A percentile compares a stretch with the other conserved stretches of the same genome.
phyloP scores from a whole-genome alignment of 2,888 invertebrate genomes.

The Sisyra terminalis region DNA sequence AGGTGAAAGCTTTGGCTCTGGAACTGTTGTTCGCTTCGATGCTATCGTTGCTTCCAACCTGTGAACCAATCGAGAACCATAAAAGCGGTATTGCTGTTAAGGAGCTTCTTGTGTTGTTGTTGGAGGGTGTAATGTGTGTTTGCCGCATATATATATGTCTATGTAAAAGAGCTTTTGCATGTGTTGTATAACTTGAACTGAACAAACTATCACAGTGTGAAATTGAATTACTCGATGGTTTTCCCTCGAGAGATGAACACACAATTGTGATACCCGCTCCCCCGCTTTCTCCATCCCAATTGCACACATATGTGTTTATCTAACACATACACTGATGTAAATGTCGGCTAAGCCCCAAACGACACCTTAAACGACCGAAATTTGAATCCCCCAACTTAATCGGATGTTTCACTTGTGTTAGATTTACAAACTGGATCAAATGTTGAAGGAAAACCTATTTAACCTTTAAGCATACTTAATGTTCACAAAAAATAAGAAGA shows the following conservation, averaged over 20 bases:
- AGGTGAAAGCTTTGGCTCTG: slow-evolving; percentile 4
- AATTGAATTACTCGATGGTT: slow-evolving; percentile 6
- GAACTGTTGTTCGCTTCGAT: neutral
- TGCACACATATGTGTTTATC: neutral
- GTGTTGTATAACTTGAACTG: neutral
- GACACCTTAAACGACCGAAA: too few species aligned
- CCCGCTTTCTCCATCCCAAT: neutral
- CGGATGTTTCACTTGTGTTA: too few species aligned
- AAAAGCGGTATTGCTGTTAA: too few species aligned
- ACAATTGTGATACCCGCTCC: neutral
- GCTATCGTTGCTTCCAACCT: neutral
- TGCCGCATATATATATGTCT: too few species aligned
- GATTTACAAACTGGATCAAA: too few species aligned
- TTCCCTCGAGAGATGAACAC: neutral
- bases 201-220: slow-evolving; percentile 6
- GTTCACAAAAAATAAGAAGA: too few species aligned
- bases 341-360: neutral
- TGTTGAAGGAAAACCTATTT: too few species aligned
- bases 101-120: too few species aligned
- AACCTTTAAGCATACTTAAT: too few species aligned
- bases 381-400: too few species aligned
- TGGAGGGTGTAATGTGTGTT: neutral
- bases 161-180: neutral
- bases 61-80: neutral
- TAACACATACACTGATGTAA: neutral